A percentile compares a stretch with the other conserved stretches of the same genome.
These are phyloP conservation scores for Acanthornis magna DNA, from an alignment of 2,797 vertebrate species.

Conservation along the genomic window DNA sequence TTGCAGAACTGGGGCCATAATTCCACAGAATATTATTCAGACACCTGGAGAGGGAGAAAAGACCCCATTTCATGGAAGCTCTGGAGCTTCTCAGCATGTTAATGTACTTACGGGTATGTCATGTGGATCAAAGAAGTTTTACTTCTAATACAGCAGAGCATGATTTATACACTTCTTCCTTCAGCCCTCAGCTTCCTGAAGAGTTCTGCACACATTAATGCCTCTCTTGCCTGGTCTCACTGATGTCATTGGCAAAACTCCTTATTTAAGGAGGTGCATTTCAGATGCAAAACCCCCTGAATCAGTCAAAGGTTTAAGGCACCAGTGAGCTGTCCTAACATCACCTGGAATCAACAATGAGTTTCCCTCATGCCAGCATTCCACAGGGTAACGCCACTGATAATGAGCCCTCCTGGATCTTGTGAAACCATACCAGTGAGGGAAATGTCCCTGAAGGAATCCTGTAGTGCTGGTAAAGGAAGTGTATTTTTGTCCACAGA, in stretches of 20 bases:
- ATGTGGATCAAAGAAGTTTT: background rate
- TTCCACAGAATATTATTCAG: background rate
- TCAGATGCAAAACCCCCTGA: rapidly evolving
- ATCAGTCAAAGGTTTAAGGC: background rate
- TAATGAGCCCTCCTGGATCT: background rate
- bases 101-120: background rate
- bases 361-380: rapidly evolving
- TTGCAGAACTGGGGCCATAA: background rate
- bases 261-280: background rate
- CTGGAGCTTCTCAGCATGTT: background rate
- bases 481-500: background rate
- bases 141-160: background rate
- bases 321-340: background rate
- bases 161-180: background rate
- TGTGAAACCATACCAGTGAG: background rate
- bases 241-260: background rate
- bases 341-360: background rate
- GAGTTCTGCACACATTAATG: background rate
- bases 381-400: background rate
- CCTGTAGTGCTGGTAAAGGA: background rate
- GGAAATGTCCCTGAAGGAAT: background rate
- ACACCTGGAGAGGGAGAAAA: background rate
- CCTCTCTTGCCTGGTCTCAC: background rate
- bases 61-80: background rate
- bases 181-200: background rate